Conservation (phyloP, 35 echinoderm and acorn worm genomes). For the Diadema setosum region DNA sequence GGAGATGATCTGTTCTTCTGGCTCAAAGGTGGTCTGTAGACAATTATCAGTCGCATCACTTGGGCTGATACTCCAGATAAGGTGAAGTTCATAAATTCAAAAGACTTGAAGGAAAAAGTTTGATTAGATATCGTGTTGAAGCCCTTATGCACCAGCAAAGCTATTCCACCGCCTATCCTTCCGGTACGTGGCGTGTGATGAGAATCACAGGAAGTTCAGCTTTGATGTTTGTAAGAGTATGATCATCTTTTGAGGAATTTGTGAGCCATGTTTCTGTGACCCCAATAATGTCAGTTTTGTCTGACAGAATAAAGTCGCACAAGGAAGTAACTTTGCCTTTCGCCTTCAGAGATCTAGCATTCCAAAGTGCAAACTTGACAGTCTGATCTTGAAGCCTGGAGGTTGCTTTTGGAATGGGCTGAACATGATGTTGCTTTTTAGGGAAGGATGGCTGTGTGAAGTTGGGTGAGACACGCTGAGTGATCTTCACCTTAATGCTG, state of each 20-base stretch:
- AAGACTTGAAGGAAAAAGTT: not conserved
- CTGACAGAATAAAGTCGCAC: not conserved
- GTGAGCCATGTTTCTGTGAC: constrained; percentile 51
- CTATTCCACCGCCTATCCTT: constrained; percentile 38
- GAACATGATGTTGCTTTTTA: not conserved
- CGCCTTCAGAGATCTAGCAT: constrained; percentile 32
- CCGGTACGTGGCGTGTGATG: constrained; percentile 7
- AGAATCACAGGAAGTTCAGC: constrained; percentile 24
- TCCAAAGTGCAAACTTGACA: not conserved
- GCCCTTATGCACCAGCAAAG: not conserved
- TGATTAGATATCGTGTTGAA: not conserved
- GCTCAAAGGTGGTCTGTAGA: not conserved
- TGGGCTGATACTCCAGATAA: not conserved
- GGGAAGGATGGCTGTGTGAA: not conserved
- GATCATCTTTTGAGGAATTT: constrained; percentile 1
- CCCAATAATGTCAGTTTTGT: constrained; percentile 1
- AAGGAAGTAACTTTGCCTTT: not conserved
- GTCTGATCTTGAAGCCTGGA: not conserved
- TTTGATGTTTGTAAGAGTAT: constrained; percentile 2
- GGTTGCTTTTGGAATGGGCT: not conserved
- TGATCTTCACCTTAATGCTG: not conserved
- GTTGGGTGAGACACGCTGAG: not conserved
- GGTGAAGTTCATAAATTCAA: constrained; percentile 17
- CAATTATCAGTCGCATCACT: not conserved
- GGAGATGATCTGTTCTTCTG: not conserved